A percentile compares a stretch with the other conserved stretches of the same genome.
phyloP scores from a whole-genome alignment of 37 sponge, comb jelly and placozoan species.

The Corticium candelabrum region DNA sequence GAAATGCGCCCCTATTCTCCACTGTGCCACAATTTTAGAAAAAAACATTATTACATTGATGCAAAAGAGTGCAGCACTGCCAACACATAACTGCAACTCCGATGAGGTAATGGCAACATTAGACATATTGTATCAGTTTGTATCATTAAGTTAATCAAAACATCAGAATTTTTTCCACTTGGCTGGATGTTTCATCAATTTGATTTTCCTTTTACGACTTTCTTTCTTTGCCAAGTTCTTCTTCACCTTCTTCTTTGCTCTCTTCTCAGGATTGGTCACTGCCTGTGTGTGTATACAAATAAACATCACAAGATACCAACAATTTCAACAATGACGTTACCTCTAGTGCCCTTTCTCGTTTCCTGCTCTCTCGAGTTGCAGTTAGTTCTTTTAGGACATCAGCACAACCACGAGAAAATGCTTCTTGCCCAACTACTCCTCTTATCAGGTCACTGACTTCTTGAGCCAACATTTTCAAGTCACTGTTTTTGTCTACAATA shows the following conservation, averaged over 20 bases:
- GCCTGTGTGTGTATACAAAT: conserved; percentile 22
- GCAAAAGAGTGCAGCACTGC: too few species aligned
- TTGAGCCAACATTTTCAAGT: conserved; percentile 36
- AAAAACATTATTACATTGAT: too few species aligned
- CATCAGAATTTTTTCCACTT: conserved; percentile 7
- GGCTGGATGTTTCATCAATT: neutral
- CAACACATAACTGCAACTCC: too few species aligned
- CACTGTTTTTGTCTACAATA: conserved; percentile 27
- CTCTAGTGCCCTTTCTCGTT: conserved; percentile 51
- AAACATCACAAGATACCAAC: neutral
- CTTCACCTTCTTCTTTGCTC: conserved; percentile 22
- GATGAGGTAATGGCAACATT: too few species aligned
- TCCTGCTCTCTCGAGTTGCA: conserved; percentile 34
- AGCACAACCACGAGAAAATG: conserved; percentile 47
- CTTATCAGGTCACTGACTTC: conserved; percentile 62
- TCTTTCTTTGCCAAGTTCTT: conserved; percentile 46
- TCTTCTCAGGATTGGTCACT: conserved; percentile 44
- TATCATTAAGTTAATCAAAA: too few species aligned
- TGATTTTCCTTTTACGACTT: conserved; percentile 23
- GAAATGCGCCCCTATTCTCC: too few species aligned
- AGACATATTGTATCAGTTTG: too few species aligned
- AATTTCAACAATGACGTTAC: conserved; percentile 10
- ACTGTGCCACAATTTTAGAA: too few species aligned
- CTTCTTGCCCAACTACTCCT: conserved; percentile 42
- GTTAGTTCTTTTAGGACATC: conserved; percentile 29